phyloP scores from a whole-genome alignment of 2,797 vertebrate species.

The Protosalanx chinensis region DNA sequence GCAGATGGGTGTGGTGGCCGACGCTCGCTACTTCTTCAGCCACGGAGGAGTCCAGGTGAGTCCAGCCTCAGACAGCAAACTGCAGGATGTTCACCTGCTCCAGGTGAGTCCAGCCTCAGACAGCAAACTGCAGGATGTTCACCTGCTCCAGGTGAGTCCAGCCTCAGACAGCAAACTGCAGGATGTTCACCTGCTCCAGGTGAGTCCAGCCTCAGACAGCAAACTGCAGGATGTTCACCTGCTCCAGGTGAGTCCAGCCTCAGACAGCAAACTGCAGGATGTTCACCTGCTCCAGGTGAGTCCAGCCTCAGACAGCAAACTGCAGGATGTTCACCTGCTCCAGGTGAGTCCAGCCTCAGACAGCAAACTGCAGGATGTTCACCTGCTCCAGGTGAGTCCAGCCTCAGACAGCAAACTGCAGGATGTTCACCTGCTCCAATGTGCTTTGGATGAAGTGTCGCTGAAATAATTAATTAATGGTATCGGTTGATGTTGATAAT shows the following conservation, averaged over 20 bases:
- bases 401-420: too few relatives aligned
- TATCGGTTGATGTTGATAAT: too few relatives aligned
- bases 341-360: constrained; percentile 70
- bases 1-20: constrained; percentile 80
- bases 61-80: not conserved
- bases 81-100: constrained; percentile 38
- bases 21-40: constrained; percentile 84
- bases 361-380: too few relatives aligned
- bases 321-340: constrained; percentile 34
- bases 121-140: too few relatives aligned
- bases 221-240: too few relatives aligned
- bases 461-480: too few relatives aligned
- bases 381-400: constrained; percentile 73
- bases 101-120: constrained; percentile 70
- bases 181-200: constrained; percentile 76
- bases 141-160: constrained; percentile 80
- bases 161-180: too few relatives aligned
- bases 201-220: constrained; percentile 36
- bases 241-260: constrained; percentile 75
- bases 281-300: constrained; percentile 76
- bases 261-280: too few relatives aligned
- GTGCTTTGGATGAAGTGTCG: too few relatives aligned
- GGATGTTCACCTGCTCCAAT: too few relatives aligned
- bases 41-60: constrained; percentile 88
- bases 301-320: not conserved